These are phyloP conservation scores for Ceuthmochares aereus DNA, from an alignment of 2,113 vertebrate species.

Conservation along the genomic window DNA sequence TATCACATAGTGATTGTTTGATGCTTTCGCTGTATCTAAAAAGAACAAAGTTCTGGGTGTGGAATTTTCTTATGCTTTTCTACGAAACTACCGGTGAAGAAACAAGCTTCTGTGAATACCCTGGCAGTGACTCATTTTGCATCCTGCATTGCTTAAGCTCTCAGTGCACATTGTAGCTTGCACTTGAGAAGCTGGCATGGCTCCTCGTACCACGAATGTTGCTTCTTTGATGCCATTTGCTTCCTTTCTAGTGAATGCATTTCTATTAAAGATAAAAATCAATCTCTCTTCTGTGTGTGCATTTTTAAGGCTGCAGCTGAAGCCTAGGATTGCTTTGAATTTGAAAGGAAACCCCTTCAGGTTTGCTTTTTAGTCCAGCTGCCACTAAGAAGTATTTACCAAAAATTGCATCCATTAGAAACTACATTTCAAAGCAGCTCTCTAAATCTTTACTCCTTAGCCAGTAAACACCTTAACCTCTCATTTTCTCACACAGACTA, in stretches of 20 bases:
- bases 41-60: not conserved
- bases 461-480: not conserved
- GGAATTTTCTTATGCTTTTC: not conserved
- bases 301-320: not conserved
- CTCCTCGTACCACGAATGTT: not conserved
- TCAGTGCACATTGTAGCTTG: not conserved
- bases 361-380: not conserved
- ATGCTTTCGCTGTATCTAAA: not conserved
- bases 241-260: not conserved
- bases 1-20: not conserved
- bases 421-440: not conserved
- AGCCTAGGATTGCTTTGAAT: not conserved
- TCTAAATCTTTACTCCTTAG: not conserved
- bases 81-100: not conserved
- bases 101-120: not conserved
- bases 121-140: not conserved
- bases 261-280: not conserved
- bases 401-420: not conserved
- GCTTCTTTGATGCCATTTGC: not conserved
- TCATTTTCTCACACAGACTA: not conserved
- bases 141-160: not conserved
- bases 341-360: not conserved
- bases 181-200: not conserved
- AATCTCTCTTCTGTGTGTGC: not conserved
- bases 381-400: not conserved